Base-by-base conservation (phyloP, 2,888 invertebrate genomes). In the Polydesmus complanatus region DNA sequence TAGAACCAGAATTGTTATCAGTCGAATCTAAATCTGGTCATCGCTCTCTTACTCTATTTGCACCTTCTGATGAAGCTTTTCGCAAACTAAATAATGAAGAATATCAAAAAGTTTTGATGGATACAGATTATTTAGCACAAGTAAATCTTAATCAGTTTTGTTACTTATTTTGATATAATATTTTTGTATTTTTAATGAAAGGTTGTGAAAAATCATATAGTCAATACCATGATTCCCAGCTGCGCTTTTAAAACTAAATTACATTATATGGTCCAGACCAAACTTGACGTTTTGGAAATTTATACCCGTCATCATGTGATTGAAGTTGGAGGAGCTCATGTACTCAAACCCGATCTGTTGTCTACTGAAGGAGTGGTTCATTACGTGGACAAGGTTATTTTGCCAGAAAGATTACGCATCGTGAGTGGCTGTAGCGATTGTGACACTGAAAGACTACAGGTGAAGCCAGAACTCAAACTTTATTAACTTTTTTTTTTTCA, bases 61-160 rank as follows among this genome's bases (percentile, higher is more conserved):
- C 84, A 55, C 85, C 84, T 5, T 80, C 78, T 5, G 83, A 85
- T 71, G 77, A 76, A 47, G 84, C 84, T 1, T 84, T 85, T 69
- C 78, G 79, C 65, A 75, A 78, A 64, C 70, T 81, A n/a, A 81
- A 82, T 14, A 65, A 67, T 3, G 65, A 67, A 11, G 63, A 71
- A 25, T 68, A 73, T 19, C 68, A 72, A 51, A 64, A 67, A 26
- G 68, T 75, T 55, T 68, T 74, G 64, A 65, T 67, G 3, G 69
- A 74, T 62, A 64, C 68, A 2, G 65, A 66, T 21, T 70, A 70
- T 57, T 68, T 74, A 25, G 69, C 68, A 58, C 71, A 72, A 71
- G 75, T 73, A 64, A 62, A 64, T 25, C 48, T 14, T 18, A 48
- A 18, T 14, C 11, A 48, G 18, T 11, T 48, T 48, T n/a, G n/a